Evolutionary conservation across 1,140 invertebrate genomes (phyloP), one percentile per base, ranked within the genome.

Genomic region (Drosophila novamexicana): DNA sequence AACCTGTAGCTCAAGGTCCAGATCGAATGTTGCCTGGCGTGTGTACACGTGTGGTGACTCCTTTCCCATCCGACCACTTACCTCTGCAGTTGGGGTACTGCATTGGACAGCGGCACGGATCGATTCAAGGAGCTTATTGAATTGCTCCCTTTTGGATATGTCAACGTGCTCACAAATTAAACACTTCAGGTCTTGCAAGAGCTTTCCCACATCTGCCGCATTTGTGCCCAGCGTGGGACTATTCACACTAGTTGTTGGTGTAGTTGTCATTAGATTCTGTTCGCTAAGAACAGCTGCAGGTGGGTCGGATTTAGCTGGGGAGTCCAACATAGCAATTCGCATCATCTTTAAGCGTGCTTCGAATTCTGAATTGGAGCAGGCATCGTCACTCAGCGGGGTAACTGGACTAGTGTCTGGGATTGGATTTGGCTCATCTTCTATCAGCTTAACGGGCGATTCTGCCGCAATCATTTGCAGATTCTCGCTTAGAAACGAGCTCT

Each of bases 1-100:
- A 49, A 78, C 76, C n/a, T 63, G 54, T 8, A 29, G 36, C n/a
- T 86, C 70, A 0, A 88, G 65, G 39, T 86, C 83, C 1, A 88
- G 44, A 40, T 88, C 83, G 10, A 88, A 88, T 22, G 83, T 88
- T 8, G 49, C 83, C 47, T 88, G 83, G 1, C 83, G 72, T 7
- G 66, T 83, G 49, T 83, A 83, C 0, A 16, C 22, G 7, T 57
- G 64, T 1, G 69, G 58, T 9, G 67, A 45, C 0, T 67, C 64
- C 10, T 18, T 47, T 10, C 32, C 7, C 0, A 6, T 7, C 40
- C n/a, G 45, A 7, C 8, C 36, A 3, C 12, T 7, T 18, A 12
- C 18, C 29, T 36, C 12, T 18, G 9, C 8, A 8, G 53, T 6
- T 22, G 32, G 14, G 12, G 16, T 2, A 6, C 14, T 18, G n/a